Evolutionary conservation across 2,113 vertebrate species (phyloP), one percentile per base, ranked within the genome.

Genomic region (Thunnus thynnus): DNA sequence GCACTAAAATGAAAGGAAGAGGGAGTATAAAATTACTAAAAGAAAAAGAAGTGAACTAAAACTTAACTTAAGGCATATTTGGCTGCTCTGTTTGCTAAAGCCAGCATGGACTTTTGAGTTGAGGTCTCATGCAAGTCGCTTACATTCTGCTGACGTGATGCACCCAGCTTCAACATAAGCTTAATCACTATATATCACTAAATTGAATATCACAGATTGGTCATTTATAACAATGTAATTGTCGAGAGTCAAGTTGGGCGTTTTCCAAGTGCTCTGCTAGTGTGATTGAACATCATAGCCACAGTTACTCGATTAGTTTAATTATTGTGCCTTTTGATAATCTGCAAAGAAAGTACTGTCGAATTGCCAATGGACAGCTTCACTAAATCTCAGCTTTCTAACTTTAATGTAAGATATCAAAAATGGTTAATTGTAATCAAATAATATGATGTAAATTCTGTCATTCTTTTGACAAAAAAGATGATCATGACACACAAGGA

Each of bases 401-500:
- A 57, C 30, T 46, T 41, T 41, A 41, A 41, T 41, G 36, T 41
- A 41, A 41, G 36, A 41, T 41, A 41, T 41, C 47, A 22, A 18
- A 61, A 65, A 65, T 20, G 3, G 54, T 3, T 25, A 1, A 17
- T 55, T 54, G 48, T 47, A 18, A 61, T 72, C 4, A 71, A 48
- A 72, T 61, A 68, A 18, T 10, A 67, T 72, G 13, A 66, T 50
- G 4, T 66, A 46, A 72, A 70, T 50, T 69, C 20, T 78, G 44
- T 20, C 16, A 18, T 14, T 18, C 5, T 70, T 73, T 36, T 66
- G 27, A 63, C 32, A 72, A 55, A 84, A 74, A 60, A 83, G 18
- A 47, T 20, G 25, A 85, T 63, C 17, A 58, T 48, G 22, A 74
- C 13, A 71, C 18, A 73, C 56, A 56, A 60, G 58, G 50, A 80